phyloP scores from a whole-genome alignment of 2,113 vertebrate species.

The Cynocephalus volans region DNA sequence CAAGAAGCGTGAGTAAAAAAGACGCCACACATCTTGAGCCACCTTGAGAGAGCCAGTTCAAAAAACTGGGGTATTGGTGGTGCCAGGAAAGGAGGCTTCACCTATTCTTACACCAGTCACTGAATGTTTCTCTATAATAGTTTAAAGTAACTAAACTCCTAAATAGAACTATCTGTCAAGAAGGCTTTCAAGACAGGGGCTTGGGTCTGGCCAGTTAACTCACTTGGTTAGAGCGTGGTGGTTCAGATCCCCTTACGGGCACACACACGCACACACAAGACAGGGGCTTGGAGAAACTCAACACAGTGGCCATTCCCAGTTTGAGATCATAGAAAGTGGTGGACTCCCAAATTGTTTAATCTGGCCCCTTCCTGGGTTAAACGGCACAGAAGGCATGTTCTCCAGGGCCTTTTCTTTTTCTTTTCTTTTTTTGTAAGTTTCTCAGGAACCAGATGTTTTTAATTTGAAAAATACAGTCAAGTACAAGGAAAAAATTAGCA shows the following conservation, averaged over 20 bases:
- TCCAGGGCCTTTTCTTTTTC: not conserved
- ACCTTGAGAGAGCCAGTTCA: not conserved
- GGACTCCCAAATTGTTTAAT: not conserved
- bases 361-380: not conserved
- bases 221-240: no score
- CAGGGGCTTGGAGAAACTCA: not conserved
- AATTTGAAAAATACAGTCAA: not conserved
- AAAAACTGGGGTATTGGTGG: not conserved
- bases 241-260: no score
- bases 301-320: not conserved
- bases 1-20: not conserved
- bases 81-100: not conserved
- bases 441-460: constrained; percentile 4
- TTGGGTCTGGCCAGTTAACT: no score
- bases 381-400: not conserved
- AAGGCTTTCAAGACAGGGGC: not conserved
- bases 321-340: not conserved
- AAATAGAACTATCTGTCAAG: not conserved
- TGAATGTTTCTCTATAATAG: not conserved
- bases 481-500: not conserved
- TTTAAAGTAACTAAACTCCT: not conserved
- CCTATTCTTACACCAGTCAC: not conserved
- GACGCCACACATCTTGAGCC: not conserved
- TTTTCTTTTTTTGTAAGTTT: not conserved
- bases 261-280: no score